These are phyloP conservation scores for Agapetus fuscipes DNA, from an alignment of 2,888 invertebrate genomes.

Conservation along the genomic window DNA sequence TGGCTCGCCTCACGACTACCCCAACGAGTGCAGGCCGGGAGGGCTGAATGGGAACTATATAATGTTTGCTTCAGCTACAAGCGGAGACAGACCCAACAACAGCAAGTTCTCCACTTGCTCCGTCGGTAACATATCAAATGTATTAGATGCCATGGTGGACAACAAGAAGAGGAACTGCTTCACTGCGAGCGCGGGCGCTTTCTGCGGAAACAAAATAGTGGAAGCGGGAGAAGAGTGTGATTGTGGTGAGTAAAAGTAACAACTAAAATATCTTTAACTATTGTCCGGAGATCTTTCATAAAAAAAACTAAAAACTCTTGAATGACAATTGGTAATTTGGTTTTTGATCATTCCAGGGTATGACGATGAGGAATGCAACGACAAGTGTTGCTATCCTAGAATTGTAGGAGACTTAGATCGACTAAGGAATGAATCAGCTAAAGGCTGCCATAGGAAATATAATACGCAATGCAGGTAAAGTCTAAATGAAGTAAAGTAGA, in stretches of 20 bases:
- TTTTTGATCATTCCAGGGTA: constrained; percentile 46
- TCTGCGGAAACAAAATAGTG: constrained; percentile 98
- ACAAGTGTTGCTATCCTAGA: constrained; percentile 90
- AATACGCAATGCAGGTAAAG: constrained; percentile 71
- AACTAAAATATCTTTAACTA: no score
- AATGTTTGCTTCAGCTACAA: constrained; percentile 99
- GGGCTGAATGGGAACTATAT: constrained; percentile 93
- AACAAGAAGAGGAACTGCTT: constrained; percentile 91
- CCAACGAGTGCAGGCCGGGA: constrained; percentile 82
- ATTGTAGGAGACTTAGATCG: constrained; percentile 61
- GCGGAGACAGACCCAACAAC: constrained; percentile 96
- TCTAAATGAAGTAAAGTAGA: no score
- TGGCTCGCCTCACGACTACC: constrained; percentile 97
- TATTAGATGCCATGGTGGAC: constrained; percentile 84
- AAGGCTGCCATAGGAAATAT: constrained; percentile 69
- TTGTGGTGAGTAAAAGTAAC: constrained; percentile 47
- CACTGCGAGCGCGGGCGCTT: constrained; percentile 78
- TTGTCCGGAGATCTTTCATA: no score
- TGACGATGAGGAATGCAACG: constrained; percentile 82
- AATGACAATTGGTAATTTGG: background rate
- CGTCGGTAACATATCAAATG: constrained; percentile 88
- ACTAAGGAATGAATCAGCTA: constrained; percentile 58
- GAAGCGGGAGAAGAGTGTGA: constrained; percentile 98
- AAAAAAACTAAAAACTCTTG: no score
- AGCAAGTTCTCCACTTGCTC: constrained; percentile 95